Conservation (phyloP, 2,888 invertebrate species). For the Dicranocentrus wangi region DNA sequence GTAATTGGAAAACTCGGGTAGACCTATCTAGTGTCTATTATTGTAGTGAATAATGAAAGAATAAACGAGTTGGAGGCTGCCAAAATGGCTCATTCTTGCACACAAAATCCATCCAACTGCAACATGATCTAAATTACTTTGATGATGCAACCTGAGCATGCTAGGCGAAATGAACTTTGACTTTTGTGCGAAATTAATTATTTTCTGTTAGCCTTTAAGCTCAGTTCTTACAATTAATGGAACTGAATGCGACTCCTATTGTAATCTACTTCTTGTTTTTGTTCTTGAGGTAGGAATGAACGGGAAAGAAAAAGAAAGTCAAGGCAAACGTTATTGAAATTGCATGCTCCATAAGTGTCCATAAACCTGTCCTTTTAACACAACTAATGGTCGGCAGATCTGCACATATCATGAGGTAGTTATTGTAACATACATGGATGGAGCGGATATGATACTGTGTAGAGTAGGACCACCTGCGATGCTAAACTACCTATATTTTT, state of each 20-base stretch:
- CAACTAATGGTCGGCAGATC: slow-evolving; percentile 1
- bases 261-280: too few relatives aligned
- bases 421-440: neutral
- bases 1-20: too few relatives aligned
- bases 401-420: neutral
- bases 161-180: neutral
- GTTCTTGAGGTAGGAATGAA: too few relatives aligned
- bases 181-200: neutral
- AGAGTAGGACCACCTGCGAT: neutral
- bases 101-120: too few relatives aligned
- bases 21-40: too few relatives aligned
- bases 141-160: neutral
- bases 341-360: slow-evolving; percentile 6
- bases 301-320: neutral
- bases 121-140: too few relatives aligned
- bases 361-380: slow-evolving; percentile 10
- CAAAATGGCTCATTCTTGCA: too few relatives aligned
- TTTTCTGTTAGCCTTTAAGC: neutral
- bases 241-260: neutral
- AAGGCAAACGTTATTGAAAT: slow-evolving; percentile 6
- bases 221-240: neutral
- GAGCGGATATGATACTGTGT: neutral
- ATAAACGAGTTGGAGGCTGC: too few relatives aligned
- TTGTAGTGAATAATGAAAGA: too few relatives aligned
- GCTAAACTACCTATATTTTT: neutral